Evolutionary conservation across 2,797 vertebrate genomes (phyloP).

Genomic region (Sciaenops ocellatus): DNA sequence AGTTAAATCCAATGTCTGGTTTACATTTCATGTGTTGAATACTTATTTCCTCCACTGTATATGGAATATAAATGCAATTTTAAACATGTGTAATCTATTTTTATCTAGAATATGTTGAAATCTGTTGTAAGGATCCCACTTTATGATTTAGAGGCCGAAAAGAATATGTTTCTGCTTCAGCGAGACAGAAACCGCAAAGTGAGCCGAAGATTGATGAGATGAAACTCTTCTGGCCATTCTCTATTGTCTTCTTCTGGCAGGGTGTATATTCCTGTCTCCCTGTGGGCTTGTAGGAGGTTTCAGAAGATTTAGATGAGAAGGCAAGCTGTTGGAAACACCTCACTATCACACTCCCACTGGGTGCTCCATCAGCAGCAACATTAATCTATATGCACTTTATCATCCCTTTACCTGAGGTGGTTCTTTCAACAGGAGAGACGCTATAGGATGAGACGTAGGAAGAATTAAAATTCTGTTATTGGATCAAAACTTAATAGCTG

Average conservation of each 20-base stretch:
- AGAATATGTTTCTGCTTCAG: conserved; percentile 60
- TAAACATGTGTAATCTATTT: not conserved
- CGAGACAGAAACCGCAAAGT: conserved; percentile 54
- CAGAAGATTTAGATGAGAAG: conserved; percentile 78
- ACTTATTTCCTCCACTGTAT: too few species aligned
- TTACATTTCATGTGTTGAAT: too few species aligned
- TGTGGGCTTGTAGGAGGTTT: conserved; percentile 72
- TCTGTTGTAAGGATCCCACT: conserved; percentile 2
- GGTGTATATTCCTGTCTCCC: conserved; percentile 66
- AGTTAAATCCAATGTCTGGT: too few species aligned
- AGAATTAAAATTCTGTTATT: conserved; percentile 33
- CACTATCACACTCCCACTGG: conserved; percentile 77
- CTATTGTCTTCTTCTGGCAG: conserved; percentile 76
- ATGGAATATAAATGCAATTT: not conserved
- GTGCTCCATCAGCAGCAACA: conserved; percentile 73
- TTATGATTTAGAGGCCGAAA: conserved; percentile 50
- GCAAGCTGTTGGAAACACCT: conserved; percentile 77
- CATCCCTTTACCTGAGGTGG: conserved; percentile 68
- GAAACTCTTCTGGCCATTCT: conserved; percentile 67
- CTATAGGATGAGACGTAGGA: conserved; percentile 19
- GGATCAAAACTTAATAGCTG: conserved; percentile 40
- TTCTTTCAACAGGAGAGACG: conserved; percentile 56
- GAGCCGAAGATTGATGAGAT: conserved; percentile 72
- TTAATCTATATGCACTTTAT: conserved; percentile 75
- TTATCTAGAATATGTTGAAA: not conserved